These are phyloP conservation scores for Chionoecetes opilio DNA, from an alignment of 1,140 invertebrate species.

Conservation along the genomic window DNA sequence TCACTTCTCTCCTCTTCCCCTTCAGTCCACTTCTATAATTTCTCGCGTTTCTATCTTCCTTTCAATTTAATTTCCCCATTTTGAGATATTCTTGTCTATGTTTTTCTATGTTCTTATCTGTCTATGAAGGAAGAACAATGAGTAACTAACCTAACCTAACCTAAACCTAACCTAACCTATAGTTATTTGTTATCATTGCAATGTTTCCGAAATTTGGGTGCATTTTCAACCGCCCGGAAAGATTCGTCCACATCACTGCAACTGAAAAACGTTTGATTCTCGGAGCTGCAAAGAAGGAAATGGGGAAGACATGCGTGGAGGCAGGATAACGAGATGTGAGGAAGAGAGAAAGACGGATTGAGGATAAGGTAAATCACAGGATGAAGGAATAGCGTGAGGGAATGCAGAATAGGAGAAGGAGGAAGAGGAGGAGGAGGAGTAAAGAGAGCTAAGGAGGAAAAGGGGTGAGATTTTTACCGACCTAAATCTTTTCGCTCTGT, in stretches of 20 bases:
- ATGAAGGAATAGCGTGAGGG: neutral
- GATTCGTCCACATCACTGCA: no score
- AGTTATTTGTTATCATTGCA: no score
- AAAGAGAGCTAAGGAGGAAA: neutral
- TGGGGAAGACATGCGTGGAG: neutral
- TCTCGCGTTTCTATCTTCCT: neutral
- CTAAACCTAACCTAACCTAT: no score
- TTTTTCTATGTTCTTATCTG: no score
- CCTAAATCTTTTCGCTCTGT: conserved; percentile 41
- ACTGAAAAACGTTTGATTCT: no score
- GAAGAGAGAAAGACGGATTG: neutral
- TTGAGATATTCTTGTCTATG: no score
- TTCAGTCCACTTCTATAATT: neutral
- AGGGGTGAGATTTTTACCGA: neutral
- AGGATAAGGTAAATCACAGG: neutral
- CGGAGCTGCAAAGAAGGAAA: neutral
- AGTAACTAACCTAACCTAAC: no score
- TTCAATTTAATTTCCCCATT: no score
- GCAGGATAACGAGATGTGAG: neutral
- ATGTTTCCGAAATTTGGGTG: no score
- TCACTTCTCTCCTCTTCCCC: neutral
- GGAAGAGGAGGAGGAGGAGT: neutral
- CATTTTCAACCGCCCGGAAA: no score
- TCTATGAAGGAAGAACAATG: no score
- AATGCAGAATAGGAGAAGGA: neutral